phyloP scores from a whole-genome alignment of 2,113 vertebrate species.

The Neomonachus schauinslandi region DNA sequence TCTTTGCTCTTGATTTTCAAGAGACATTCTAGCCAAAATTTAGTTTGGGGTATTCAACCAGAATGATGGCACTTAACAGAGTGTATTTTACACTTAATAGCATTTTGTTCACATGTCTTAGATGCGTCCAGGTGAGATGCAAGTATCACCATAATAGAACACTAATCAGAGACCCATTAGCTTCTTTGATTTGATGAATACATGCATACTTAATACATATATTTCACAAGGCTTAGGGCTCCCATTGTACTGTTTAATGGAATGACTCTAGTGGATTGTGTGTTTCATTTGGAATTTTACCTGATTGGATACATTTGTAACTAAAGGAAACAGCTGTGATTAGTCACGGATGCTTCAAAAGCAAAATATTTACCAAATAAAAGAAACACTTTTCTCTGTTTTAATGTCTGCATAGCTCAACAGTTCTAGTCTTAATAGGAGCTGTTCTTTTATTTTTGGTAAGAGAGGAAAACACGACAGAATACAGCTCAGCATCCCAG shows the following conservation, averaged over 20 bases:
- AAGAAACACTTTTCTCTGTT: conserved; percentile 62
- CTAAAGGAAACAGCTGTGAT: conserved; percentile 74
- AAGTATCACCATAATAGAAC: conserved; percentile 30
- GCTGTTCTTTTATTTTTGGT: conserved; percentile 54
- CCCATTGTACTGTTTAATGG: conserved; percentile 56
- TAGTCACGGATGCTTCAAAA: conserved; percentile 71
- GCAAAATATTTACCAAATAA: conserved; percentile 81
- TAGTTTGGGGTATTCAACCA: not conserved
- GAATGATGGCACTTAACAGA: not conserved
- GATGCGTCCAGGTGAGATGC: conserved; percentile 52
- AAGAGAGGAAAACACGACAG: conserved; percentile 52
- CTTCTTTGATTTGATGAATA: conserved; percentile 75
- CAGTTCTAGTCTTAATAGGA: conserved; percentile 57
- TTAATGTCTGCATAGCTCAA: conserved; percentile 50
- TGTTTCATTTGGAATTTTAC: conserved; percentile 69
- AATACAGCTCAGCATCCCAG: not conserved
- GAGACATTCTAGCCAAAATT: conserved; percentile 25
- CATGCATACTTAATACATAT: conserved; percentile 71
- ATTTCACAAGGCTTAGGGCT: conserved; percentile 29
- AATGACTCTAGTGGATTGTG: conserved; percentile 50
- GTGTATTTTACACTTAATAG: not conserved
- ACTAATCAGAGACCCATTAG: conserved; percentile 71
- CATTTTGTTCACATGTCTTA: not conserved
- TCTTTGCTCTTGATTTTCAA: conserved; percentile 45
- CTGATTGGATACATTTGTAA: conserved; percentile 78